Percentiles rank a stretch among this genome's conserved stretches.
These are phyloP conservation scores for Uria aalge DNA, from an alignment of 2,113 vertebrate genomes.

Conservation along the genomic window DNA sequence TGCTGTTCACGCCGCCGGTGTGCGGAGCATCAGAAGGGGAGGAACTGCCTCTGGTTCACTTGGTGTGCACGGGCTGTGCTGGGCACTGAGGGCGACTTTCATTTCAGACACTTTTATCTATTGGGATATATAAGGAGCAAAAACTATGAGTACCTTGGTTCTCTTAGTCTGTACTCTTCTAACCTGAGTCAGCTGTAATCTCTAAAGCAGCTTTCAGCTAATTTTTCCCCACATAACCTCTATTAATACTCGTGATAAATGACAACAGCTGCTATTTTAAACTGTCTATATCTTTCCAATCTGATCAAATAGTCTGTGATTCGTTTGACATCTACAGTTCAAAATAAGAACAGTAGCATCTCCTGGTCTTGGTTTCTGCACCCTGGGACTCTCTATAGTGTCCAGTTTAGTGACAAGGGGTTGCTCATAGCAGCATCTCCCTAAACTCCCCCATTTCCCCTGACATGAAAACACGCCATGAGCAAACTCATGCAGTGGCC, in stretches of 20 bases:
- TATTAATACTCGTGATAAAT: background rate
- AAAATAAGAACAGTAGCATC: background rate
- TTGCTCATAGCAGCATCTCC: background rate
- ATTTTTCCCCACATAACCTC: background rate
- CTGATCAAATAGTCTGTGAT: background rate
- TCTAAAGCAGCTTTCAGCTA: background rate
- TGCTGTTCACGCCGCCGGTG: rapidly evolving
- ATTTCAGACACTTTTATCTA: background rate
- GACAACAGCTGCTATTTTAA: background rate
- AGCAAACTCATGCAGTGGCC: background rate
- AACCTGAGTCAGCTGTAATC: background rate
- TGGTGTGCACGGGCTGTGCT: background rate
- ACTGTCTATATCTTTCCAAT: too few relatives aligned
- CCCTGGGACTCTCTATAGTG: background rate
- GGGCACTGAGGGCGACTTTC: background rate
- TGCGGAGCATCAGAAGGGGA: background rate
- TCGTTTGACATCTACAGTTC: background rate
- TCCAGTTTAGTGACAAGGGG: background rate
- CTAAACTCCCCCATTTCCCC: background rate
- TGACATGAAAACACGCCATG: rapidly evolving
- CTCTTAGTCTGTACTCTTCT: background rate
- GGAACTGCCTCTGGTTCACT: background rate
- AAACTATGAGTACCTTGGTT: background rate
- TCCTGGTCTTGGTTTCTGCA: background rate
- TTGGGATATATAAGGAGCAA: background rate